phyloP scores from a whole-genome alignment of 2,797 vertebrate genomes.

The Tympanoctomys barrerae region DNA sequence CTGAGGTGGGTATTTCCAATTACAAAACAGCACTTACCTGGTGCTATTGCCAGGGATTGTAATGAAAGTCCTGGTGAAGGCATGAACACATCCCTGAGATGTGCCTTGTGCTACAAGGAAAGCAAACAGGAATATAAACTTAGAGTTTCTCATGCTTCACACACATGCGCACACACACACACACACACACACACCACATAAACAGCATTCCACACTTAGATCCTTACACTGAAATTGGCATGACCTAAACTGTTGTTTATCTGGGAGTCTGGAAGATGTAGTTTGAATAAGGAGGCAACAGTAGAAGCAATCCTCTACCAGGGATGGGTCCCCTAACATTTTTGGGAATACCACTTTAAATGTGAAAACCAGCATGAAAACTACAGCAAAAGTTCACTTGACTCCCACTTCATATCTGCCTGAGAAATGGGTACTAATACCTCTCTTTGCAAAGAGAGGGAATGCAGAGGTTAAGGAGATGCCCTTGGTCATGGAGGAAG shows the following conservation, averaged over 20 bases:
- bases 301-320: not conserved
- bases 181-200: not conserved
- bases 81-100: not conserved
- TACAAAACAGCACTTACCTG: constrained; percentile 20
- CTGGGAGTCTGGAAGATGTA: not conserved
- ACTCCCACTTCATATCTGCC: not conserved
- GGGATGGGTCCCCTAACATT: not conserved
- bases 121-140: not conserved
- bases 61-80: constrained; percentile 68
- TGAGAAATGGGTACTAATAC: accelerated
- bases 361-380: not conserved
- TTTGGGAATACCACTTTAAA: not conserved
- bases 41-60: not conserved
- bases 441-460: not conserved
- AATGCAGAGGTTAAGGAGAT: not conserved
- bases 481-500: not conserved
- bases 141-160: not conserved
- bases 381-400: not conserved
- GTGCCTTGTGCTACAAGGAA: constrained; percentile 3
- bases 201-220: not conserved
- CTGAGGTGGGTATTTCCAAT: not conserved
- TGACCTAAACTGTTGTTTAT: not conserved
- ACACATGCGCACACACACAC: not conserved
- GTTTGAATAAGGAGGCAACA: not conserved
- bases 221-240: not conserved